Evolutionary conservation across 2,888 invertebrate genomes (phyloP).

Genomic region (Phoenoteleia sp.): DNA sequence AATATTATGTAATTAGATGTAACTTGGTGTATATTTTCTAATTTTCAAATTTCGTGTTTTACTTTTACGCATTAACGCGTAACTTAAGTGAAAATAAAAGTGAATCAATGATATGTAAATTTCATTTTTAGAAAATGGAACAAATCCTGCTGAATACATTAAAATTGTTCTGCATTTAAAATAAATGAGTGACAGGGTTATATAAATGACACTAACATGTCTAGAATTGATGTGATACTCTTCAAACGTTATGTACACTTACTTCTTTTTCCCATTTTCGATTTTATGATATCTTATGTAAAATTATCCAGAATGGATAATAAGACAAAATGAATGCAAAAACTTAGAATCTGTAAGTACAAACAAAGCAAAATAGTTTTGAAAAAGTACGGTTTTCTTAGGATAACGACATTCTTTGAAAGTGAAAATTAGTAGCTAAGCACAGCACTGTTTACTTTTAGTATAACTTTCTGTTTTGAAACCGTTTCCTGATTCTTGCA

Average conservation of each 20-base stretch:
- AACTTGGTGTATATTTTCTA: slow-evolving; percentile 14
- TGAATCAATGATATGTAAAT: not conserved
- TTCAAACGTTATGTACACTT: no score
- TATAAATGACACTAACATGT: no score
- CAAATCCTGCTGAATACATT: no score
- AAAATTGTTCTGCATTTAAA: no score
- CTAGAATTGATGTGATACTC: no score
- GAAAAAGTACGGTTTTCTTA: no score
- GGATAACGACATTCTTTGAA: slow-evolving; percentile 17
- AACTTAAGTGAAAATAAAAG: slow-evolving; percentile 17
- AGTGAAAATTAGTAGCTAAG: slow-evolving; percentile 45
- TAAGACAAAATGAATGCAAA: no score
- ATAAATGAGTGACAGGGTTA: no score
- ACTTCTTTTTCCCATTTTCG: no score
- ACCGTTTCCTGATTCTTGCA: slow-evolving; percentile 22
- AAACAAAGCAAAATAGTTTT: no score
- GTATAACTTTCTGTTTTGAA: slow-evolving; percentile 46
- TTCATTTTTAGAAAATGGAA: not conserved
- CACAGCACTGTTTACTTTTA: slow-evolving; percentile 17
- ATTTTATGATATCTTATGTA: no score
- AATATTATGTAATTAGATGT: slow-evolving; percentile 30
- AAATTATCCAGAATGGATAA: no score
- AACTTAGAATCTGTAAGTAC: not conserved
- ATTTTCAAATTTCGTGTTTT: slow-evolving; percentile 32
- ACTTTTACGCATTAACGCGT: not conserved